Evolutionary conservation across 2,888 invertebrate species (phyloP).

Genomic region (Hermaeophaga mercurialis): DNA sequence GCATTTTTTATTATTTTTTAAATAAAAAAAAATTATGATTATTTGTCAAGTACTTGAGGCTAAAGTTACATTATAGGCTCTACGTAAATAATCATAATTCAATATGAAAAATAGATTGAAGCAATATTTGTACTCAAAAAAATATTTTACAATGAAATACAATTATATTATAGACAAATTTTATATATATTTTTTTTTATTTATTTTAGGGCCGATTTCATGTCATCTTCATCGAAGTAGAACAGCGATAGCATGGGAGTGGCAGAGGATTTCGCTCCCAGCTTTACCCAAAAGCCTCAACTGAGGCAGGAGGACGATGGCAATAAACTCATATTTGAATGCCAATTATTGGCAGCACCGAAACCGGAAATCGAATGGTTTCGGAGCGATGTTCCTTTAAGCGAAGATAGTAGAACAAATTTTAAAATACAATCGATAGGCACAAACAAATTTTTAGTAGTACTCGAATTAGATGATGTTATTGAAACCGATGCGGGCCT

Average conservation of each 20-base stretch:
- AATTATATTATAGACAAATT: too few relatives aligned
- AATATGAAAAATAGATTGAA: too few relatives aligned
- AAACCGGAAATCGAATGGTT: conserved; percentile 93
- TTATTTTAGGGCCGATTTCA: conserved; percentile 53
- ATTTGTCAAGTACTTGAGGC: too few relatives aligned
- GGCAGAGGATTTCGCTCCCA: conserved; percentile 95
- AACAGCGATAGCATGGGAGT: conserved; percentile 70
- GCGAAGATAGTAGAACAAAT: conserved; percentile 83
- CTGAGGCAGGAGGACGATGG: conserved; percentile 96
- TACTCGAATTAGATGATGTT: conserved; percentile 93
- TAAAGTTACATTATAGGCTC: too few relatives aligned
- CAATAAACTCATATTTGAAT: conserved; percentile 92
- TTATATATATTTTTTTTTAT: too few relatives aligned
- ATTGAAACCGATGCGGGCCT: conserved; percentile 94
- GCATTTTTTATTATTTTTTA: too few relatives aligned
- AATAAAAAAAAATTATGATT: too few relatives aligned
- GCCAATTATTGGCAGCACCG: conserved; percentile 84
- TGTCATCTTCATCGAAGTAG: conserved; percentile 55
- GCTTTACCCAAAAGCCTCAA: conserved; percentile 97
- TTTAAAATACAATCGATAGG: conserved; percentile 87
- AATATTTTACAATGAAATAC: conserved; percentile 10
- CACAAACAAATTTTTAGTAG: conserved; percentile 86
- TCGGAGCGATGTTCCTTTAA: conserved; percentile 83
- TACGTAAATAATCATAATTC: too few relatives aligned
- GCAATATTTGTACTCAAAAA: too few relatives aligned